Percentiles rank a stretch among this genome's conserved stretches.
phyloP scores from a whole-genome alignment of 2,113 vertebrate species.

The Chroicocephalus ridibundus region DNA sequence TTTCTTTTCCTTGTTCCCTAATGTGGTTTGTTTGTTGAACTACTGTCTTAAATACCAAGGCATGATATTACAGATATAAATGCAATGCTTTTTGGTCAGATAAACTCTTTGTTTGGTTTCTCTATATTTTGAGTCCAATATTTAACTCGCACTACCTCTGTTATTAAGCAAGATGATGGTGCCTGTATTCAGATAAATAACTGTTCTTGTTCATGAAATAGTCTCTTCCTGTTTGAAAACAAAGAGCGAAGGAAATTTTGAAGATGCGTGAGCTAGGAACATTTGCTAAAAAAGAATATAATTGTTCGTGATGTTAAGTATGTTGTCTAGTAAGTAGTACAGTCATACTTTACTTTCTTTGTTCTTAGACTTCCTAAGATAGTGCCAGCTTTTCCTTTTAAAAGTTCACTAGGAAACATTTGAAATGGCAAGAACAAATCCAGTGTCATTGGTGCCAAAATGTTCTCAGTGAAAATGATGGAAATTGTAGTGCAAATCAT shows the following conservation, averaged over 20 bases:
- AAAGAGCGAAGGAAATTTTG: constrained; percentile 43
- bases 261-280: not conserved
- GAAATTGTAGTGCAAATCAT: not conserved
- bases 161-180: not conserved
- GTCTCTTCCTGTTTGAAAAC: constrained; percentile 26
- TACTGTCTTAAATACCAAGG: not conserved
- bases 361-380: constrained; percentile 24
- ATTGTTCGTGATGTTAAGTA: not conserved
- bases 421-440: constrained; percentile 36
- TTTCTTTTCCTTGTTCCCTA: not conserved
- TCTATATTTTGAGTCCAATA: not conserved
- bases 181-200: constrained; percentile 16
- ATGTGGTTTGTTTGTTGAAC: not conserved
- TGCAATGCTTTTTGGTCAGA: not conserved
- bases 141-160: not conserved
- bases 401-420: constrained; percentile 41
- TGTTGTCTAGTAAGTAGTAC: not conserved
- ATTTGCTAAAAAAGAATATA: constrained; percentile 16
- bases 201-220: not conserved
- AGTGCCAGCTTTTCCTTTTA: constrained; percentile 19
- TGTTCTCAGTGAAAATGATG: not conserved
- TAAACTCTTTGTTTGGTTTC: not conserved
- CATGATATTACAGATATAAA: not conserved
- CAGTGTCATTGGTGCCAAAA: constrained; percentile 6
- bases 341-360: constrained; percentile 19